phyloP scores from a whole-genome alignment of 1,140 invertebrate species.

The Zaprionus africanus region DNA sequence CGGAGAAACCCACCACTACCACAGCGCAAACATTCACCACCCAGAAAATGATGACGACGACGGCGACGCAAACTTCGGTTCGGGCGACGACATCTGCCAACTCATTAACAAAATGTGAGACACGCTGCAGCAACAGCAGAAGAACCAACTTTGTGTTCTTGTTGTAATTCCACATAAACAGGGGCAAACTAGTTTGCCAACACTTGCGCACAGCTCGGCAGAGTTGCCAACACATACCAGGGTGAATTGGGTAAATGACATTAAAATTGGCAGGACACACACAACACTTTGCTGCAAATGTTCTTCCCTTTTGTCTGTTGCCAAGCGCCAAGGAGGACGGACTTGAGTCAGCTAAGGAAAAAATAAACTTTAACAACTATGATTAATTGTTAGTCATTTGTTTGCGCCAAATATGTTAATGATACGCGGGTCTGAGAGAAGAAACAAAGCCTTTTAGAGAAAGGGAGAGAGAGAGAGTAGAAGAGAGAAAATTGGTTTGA shows the following conservation, averaged over 20 bases:
- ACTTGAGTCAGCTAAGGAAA: constrained; percentile 3
- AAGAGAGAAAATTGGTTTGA: constrained; percentile 1
- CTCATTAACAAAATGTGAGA: constrained; percentile 67
- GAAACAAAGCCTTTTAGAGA: not conserved
- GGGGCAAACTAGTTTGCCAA: constrained; percentile 60
- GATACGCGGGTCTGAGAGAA: constrained; percentile 4
- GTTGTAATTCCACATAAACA: constrained; percentile 11
- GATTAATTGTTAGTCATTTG: constrained; percentile 54
- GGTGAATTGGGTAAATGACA: constrained; percentile 10
- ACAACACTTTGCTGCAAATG: not conserved
- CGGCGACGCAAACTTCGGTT: constrained; percentile 3
- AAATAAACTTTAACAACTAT: constrained; percentile 37
- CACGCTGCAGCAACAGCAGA: constrained; percentile 19
- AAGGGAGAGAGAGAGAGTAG: not conserved
- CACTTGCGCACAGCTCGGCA: constrained; percentile 18
- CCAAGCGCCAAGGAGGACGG: constrained; percentile 12
- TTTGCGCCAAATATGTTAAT: constrained; percentile 48
- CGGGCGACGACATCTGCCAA: constrained; percentile 50
- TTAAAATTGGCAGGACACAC: constrained; percentile 35
- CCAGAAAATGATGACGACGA: constrained; percentile 66
- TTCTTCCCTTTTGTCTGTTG: constrained; percentile 13
- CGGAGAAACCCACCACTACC: constrained; percentile 52
- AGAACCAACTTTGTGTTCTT: constrained; percentile 16
- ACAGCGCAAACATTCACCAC: constrained; percentile 50
- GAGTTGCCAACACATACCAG: constrained; percentile 9